Conservation (phyloP, 2,797 vertebrate genomes). For the Cyprinodon diabolis region DNA sequence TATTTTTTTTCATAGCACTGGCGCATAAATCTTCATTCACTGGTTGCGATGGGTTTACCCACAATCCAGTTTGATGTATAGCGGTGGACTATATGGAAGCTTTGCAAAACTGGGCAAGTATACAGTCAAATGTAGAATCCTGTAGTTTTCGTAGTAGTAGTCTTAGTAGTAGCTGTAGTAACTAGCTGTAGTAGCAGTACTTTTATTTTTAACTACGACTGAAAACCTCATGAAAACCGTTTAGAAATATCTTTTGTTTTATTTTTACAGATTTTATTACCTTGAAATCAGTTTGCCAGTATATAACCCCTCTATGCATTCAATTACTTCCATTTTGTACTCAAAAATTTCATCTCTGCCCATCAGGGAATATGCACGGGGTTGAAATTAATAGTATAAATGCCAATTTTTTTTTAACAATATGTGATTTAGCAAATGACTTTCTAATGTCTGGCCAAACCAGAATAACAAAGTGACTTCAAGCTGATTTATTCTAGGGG, state of each 20-base stretch:
- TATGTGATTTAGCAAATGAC: background rate
- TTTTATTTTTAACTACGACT: background rate
- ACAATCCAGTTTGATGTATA: slow-evolving; percentile 67
- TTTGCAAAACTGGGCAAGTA: slow-evolving; percentile 73
- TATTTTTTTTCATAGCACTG: slow-evolving; percentile 49
- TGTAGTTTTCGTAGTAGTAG: slow-evolving; percentile 63
- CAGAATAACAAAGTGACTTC: no score
- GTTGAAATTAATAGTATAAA: background rate
- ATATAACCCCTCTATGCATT: background rate
- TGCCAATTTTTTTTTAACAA: background rate
- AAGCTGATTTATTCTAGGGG: background rate
- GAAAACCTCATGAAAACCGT: no score
- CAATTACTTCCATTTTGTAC: background rate
- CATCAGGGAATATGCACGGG: background rate
- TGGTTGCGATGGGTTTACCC: slow-evolving; percentile 70
- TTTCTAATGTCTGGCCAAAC: no score
- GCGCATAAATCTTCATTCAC: slow-evolving; percentile 29
- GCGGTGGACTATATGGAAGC: slow-evolving; percentile 71
- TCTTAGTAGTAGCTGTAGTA: slow-evolving; percentile 46
- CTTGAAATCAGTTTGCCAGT: background rate
- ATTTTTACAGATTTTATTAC: no score
- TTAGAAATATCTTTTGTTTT: no score
- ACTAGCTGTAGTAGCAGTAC: slow-evolving; percentile 47
- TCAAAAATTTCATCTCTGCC: background rate
- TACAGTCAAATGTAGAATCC: slow-evolving; percentile 52